Base-by-base conservation (phyloP, 2,797 vertebrate genomes). In the Sibirionetta formosa region DNA sequence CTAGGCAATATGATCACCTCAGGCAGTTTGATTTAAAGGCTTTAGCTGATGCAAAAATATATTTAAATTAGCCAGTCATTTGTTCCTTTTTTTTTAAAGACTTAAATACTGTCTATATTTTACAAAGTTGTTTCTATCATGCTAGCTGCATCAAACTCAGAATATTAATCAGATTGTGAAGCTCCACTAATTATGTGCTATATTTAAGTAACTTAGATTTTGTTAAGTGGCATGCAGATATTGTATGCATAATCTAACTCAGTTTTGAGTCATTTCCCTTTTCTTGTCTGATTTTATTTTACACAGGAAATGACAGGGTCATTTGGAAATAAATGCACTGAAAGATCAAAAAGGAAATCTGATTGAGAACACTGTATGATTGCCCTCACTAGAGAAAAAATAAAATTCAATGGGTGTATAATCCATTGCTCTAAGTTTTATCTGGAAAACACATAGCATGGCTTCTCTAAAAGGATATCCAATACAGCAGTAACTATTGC, bases 281-380 rank as follows among this genome's bases (percentile, higher is more conserved):
- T 90, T 94, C 94, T 97, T 85, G 86, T 91, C 91, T 94, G 87
- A 95, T 96, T 95, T 93, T 91, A 88, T 94, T 88, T 83, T 68
- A 85, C 71, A 80, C 93, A 96, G 96, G 96, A 95, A 96, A 91
- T 92, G 78, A 96, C 83, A 94, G 81, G 90, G 95, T 95, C 91
- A 94, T 80, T 96, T 95, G 68, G 83, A 96, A 96, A 90, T 94
- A 93, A 88, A 88, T 93, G 86, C 86, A 92, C 85, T 18, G 53
- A 90, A 80, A 96, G 96, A 96, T 96, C 88, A 96, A 96, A 97
- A 97, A 88, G 68, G 94, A 94, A 95, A 82, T 86, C 82, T 96
- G 91, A 96, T 82, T 91, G 88, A 94, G 90, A 95, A 82, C 73
- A 64, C 66, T 76, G 58, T 87, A 89, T 91, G 95, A 96, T 86